Evolutionary conservation across 2,888 invertebrate species (phyloP).

Genomic region (Thalpophila matura): DNA sequence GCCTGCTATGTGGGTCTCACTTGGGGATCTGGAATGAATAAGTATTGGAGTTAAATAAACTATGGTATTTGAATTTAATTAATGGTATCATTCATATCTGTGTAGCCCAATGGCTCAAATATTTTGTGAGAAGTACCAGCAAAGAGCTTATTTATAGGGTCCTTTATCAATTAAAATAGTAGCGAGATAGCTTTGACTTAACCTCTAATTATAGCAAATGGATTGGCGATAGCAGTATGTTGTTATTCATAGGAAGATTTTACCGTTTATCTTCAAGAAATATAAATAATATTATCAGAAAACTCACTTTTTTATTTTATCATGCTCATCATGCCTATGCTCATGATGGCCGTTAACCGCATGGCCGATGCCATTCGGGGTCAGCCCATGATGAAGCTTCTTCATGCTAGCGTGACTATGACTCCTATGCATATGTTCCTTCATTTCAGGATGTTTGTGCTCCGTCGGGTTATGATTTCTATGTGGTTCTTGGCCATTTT

Average conservation of each 20-base stretch:
- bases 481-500: constrained; percentile 76
- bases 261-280: neutral
- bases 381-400: constrained; percentile 79
- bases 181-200: too few species aligned
- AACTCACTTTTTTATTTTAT: constrained; percentile 83
- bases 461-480: constrained; percentile 65
- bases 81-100: too few species aligned
- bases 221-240: neutral
- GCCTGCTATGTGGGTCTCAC: constrained; percentile 74
- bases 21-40: constrained; percentile 78
- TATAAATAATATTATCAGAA: neutral
- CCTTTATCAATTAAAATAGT: too few species aligned
- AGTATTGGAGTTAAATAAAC: neutral
- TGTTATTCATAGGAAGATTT: constrained; percentile 3
- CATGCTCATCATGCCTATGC: constrained; percentile 76
- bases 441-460: constrained; percentile 64
- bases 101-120: too few species aligned
- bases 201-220: too few species aligned
- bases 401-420: constrained; percentile 88
- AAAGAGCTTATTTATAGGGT: too few species aligned
- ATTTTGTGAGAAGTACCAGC: too few species aligned
- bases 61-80: too few species aligned
- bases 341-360: constrained; percentile 80
- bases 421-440: constrained; percentile 82
- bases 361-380: constrained; percentile 83